Evolutionary conservation across 2,113 vertebrate genomes (phyloP).

Genomic region (Psammodynastes pulverulentus): DNA sequence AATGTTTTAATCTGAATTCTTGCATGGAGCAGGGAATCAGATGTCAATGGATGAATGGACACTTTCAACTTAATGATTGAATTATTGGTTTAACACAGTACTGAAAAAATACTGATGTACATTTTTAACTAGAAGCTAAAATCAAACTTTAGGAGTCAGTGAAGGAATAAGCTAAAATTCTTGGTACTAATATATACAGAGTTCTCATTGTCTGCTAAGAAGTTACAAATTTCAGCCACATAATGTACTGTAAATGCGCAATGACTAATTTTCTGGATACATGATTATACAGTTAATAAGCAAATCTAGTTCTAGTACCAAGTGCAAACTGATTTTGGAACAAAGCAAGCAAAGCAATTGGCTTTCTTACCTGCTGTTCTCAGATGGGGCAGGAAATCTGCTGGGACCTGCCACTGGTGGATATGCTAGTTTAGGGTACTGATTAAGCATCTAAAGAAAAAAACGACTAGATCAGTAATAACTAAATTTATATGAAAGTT

Average conservation of each 20-base stretch:
- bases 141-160: neutral
- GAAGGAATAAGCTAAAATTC: neutral
- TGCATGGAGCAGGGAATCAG: neutral
- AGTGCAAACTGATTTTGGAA: neutral
- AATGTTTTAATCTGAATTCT: neutral
- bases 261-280: neutral
- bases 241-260: neutral
- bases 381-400: conserved; percentile 79
- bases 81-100: neutral
- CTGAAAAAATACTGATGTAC: neutral
- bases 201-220: neutral
- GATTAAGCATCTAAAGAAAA: conserved; percentile 85
- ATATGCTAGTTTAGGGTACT: conserved; percentile 89
- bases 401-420: conserved; percentile 79
- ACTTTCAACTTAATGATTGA: neutral
- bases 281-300: neutral
- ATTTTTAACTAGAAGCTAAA: neutral
- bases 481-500: neutral
- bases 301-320: neutral
- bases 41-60: neutral
- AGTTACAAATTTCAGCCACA: neutral
- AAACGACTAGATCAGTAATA: conserved; percentile 1
- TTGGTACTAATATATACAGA: neutral
- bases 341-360: neutral
- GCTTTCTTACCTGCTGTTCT: conserved; percentile 82